Conservation (phyloP, 2,888 invertebrate genomes). For the Erynnis tages region DNA sequence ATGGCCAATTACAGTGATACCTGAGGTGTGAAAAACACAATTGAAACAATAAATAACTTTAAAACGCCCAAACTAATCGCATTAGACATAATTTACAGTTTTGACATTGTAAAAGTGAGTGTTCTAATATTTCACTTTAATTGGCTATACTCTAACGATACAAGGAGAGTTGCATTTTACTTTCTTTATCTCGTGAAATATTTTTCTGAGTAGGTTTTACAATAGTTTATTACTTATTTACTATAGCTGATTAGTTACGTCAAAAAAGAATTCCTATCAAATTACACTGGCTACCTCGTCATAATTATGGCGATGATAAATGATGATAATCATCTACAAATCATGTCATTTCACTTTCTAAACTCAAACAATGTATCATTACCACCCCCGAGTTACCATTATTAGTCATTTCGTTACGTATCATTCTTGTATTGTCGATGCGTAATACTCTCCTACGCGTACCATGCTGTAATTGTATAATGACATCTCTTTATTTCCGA, state of each 20-base stretch:
- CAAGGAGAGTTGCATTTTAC: neutral
- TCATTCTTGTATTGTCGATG: conserved; percentile 3
- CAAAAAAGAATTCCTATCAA: neutral
- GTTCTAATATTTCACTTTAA: conserved; percentile 22
- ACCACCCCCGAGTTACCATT: conserved; percentile 16
- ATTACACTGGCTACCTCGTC: conserved; percentile 4
- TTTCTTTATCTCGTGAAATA: neutral
- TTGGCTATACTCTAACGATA: conserved; percentile 10
- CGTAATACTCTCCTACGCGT: neutral
- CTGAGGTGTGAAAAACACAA: conserved; percentile 6
- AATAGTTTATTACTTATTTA: too few relatives aligned
- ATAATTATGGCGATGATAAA: conserved; percentile 4
- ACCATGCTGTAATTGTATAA: neutral
- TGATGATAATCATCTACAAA: conserved; percentile 4
- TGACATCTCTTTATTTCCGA: too few relatives aligned
- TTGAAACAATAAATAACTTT: neutral
- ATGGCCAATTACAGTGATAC: conserved; percentile 5
- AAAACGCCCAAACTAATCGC: neutral
- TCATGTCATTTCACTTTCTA: conserved; percentile 23
- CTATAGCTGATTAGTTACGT: neutral
- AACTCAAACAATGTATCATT: conserved; percentile 24
- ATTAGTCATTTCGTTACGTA: conserved; percentile 21
- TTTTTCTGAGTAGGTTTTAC: too few relatives aligned
- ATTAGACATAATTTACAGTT: conserved; percentile 6
- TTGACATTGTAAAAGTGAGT: conserved; percentile 3